These are phyloP conservation scores for Tinamus major DNA, from an alignment of 2,797 vertebrate species.

Conservation along the genomic window DNA sequence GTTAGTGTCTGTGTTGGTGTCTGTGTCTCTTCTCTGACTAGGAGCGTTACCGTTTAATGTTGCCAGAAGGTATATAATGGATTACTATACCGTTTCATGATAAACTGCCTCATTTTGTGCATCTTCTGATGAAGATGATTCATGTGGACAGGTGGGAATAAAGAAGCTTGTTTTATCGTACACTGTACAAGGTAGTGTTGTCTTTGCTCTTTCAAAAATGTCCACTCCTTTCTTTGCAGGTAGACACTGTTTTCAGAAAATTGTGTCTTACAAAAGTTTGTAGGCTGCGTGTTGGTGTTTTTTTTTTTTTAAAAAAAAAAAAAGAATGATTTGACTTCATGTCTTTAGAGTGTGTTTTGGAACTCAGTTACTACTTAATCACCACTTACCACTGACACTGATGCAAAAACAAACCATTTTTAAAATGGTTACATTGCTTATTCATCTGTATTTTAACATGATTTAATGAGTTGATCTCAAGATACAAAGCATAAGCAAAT, in stretches of 20 bases:
- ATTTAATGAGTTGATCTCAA: background rate
- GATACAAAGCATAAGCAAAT: background rate
- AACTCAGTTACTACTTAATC: too few species aligned
- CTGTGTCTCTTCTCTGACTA: background rate
- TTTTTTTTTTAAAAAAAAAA: background rate
- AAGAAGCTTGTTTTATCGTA: background rate
- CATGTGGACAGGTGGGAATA: background rate
- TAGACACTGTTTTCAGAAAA: background rate
- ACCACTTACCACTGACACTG: background rate
- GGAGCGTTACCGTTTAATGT: background rate
- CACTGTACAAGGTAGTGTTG: background rate
- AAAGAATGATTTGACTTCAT: background rate
- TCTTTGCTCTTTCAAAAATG: background rate
- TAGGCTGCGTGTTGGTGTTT: background rate
- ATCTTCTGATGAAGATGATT: background rate
- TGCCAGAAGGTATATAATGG: background rate
- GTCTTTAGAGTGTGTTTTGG: background rate
- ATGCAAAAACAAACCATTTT: background rate
- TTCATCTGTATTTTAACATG: background rate
- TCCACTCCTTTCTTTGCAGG: background rate
- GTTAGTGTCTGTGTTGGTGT: background rate
- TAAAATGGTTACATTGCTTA: background rate
- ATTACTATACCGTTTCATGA: background rate
- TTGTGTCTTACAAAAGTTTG: background rate
- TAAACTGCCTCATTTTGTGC: accelerated